Percentiles rank a stretch among this genome's conserved stretches.
These are phyloP conservation scores for Bambusicola thoracicus DNA, from an alignment of 2,113 vertebrate species.

Conservation along the genomic window DNA sequence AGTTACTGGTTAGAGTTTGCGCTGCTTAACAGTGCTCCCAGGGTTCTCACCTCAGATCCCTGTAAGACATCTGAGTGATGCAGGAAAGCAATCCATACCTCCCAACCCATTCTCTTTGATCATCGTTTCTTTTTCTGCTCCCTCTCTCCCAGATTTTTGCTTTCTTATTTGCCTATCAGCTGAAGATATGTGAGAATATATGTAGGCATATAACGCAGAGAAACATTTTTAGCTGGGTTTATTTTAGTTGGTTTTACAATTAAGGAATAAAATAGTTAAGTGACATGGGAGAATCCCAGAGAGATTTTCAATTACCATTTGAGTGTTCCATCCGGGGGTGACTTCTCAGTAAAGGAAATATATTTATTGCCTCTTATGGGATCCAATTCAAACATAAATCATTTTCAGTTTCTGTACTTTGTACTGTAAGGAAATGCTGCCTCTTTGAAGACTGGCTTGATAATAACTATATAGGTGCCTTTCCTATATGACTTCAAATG, in stretches of 20 bases:
- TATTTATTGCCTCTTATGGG: not conserved
- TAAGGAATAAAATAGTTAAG: not conserved
- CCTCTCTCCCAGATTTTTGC: not conserved
- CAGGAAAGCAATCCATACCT: not conserved
- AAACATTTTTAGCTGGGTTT: not conserved
- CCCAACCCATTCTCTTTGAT: not conserved
- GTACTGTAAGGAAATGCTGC: not conserved
- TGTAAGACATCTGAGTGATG: not conserved
- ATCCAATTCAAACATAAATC: constrained; percentile 13
- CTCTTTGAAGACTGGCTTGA: constrained; percentile 9
- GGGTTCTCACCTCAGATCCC: not conserved
- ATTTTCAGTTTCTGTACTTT: not conserved
- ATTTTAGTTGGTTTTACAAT: not conserved
- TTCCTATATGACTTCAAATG: not conserved
- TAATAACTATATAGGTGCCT: not conserved
- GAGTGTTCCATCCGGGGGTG: not conserved
- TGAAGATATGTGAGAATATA: not conserved
- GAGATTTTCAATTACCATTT: not conserved
- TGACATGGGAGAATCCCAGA: not conserved
- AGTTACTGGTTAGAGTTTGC: not conserved
- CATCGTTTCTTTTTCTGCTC: not conserved
- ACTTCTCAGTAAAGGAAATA: constrained; percentile 18
- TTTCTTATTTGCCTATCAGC: not conserved
- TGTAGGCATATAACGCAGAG: not conserved
- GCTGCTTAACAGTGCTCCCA: not conserved